These are phyloP conservation scores for Oxyruncus cristatus DNA, from an alignment of 2,113 vertebrate genomes.

Conservation along the genomic window DNA sequence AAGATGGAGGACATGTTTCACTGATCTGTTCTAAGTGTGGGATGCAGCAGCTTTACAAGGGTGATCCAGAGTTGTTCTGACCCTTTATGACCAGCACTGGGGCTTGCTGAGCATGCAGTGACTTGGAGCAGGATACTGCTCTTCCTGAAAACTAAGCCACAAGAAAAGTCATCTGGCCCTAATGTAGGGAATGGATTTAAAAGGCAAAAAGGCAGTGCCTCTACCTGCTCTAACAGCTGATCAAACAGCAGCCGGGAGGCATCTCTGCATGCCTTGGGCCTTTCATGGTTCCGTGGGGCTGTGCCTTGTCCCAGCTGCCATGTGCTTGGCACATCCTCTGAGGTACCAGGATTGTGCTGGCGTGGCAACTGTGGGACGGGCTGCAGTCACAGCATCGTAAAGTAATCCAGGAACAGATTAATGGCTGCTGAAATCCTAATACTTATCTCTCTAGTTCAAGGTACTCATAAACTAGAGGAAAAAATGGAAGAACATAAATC, in stretches of 20 bases:
- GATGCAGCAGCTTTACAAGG: not conserved
- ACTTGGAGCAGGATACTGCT: not conserved
- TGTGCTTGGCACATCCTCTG: not conserved
- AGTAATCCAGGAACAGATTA: slow-evolving; percentile 31
- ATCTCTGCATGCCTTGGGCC: fast-evolving
- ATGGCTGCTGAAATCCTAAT: slow-evolving; percentile 30
- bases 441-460: slow-evolving; percentile 48
- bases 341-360: not conserved
- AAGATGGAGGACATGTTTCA: not conserved
- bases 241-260: not conserved
- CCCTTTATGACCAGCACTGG: not conserved
- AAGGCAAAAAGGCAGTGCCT: not conserved
- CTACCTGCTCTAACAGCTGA: not conserved
- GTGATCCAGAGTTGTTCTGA: not conserved
- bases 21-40: not conserved
- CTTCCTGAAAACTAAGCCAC: not conserved
- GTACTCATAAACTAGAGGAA: slow-evolving; percentile 11
- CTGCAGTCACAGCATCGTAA: not conserved
- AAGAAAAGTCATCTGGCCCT: not conserved
- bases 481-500: slow-evolving; percentile 26
- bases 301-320: not conserved
- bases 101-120: not conserved
- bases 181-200: not conserved
- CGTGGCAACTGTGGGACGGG: not conserved
- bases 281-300: fast-evolving